These are phyloP conservation scores for Ichneumoninae sp. DNA, from an alignment of 2,888 invertebrate species.

Conservation along the genomic window DNA sequence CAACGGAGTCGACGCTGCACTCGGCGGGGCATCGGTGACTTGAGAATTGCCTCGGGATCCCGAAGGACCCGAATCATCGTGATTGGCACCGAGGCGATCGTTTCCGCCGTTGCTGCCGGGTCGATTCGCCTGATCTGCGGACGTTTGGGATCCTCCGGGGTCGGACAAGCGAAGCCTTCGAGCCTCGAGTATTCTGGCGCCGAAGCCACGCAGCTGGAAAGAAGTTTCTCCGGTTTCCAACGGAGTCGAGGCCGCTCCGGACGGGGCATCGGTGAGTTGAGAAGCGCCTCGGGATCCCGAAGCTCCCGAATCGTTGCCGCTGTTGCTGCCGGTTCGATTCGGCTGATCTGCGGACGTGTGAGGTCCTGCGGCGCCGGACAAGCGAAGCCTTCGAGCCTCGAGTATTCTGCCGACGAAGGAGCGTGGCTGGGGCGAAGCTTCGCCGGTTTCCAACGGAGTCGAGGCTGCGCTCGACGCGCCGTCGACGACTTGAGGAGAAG, in stretches of 20 bases:
- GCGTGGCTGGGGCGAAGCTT: too few species aligned
- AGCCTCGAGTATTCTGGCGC: neutral
- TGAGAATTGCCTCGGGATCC: neutral
- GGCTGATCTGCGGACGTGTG: neutral
- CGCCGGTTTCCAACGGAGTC: too few species aligned
- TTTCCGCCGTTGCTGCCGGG: too few species aligned
- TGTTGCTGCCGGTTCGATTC: neutral
- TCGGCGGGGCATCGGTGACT: too few species aligned
- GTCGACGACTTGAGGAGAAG: too few species aligned
- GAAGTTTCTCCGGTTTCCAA: neutral
- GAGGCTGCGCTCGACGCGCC: too few species aligned
- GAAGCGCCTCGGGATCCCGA: slow-evolving; percentile 29
- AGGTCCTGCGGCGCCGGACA: neutral
- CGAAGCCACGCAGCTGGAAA: neutral
- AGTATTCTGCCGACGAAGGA: too few species aligned
- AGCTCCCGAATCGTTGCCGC: neutral
- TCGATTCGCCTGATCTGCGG: neutral
- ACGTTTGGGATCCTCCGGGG: neutral
- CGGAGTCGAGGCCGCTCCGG: too few species aligned
- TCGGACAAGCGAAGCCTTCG: neutral
- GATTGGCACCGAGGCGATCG: neutral
- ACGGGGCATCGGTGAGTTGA: neutral
- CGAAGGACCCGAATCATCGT: neutral
- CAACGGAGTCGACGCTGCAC: too few species aligned
- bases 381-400: too few species aligned